Base-by-base conservation (phyloP, 2,113 vertebrate species). In the Crotalus horridus region DNA sequence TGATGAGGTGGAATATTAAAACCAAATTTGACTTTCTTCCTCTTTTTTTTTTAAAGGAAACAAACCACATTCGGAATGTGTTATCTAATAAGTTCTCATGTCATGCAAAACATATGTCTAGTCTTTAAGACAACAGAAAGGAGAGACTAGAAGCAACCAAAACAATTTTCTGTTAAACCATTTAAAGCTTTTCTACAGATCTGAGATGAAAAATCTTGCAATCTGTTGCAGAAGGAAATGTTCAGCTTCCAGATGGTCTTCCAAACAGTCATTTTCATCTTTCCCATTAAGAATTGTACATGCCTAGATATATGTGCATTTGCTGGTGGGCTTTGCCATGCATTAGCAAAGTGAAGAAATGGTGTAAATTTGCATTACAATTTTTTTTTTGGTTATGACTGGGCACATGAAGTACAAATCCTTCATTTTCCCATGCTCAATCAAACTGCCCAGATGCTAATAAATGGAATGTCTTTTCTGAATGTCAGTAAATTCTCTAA, bases 121-220 rank as follows among this genome's bases (percentile, higher is more conserved):
- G 97, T 97, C 97, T 98, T 97, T 96, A 97, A 97, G 96, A 98
- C 96, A 97, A 98, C 96, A 97, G 7, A 51, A 97, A 98, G 97
- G 96, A 97, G 97, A 98, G 96, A 97, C 97, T 96, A 97, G 97
- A 97, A 13, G 91, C 96, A 97, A 95, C 96, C 97, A 98, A 98
- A 98, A 97, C 96, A 97, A 96, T 96, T 97, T 96, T 97, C 97
- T 97, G 97, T 98, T 98, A 98, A 98, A 97, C 96, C 96, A 97
- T 97, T 98, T 97, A 97, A 96, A 96, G 96, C 95, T 97, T 96
- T 97, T 97, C 94, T 97, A 96, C 97, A 97, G 97, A 97, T 98
- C 97, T 97, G 94, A 95, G 96, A 95, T 87, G 93, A 97, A 97
- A 97, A 97, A 97, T 97, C 95, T 96, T 97, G 96, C 97, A 98